Conservation (phyloP, 2,888 invertebrate genomes). For the Suillia variegata region DNA sequence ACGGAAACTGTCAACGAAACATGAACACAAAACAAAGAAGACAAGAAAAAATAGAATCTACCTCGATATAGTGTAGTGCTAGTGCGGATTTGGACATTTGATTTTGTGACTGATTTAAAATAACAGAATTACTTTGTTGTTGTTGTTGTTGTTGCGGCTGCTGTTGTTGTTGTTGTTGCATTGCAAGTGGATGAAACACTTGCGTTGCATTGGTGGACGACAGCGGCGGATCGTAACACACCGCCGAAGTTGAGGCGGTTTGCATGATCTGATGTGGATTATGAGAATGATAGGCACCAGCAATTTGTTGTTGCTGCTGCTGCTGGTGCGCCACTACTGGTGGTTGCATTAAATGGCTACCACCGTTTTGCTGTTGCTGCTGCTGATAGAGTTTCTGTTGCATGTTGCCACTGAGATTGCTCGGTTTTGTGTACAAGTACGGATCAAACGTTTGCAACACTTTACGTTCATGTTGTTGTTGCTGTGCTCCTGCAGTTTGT, state of each 20-base stretch:
- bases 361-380: conserved; percentile 28
- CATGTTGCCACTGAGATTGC: conserved; percentile 28
- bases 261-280: conserved; percentile 48
- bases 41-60: conserved; percentile 45
- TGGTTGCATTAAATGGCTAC: conserved; percentile 9
- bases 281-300: conserved; percentile 9
- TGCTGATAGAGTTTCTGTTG: conserved; percentile 30
- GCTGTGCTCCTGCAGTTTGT: conserved; percentile 33
- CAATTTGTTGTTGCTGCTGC: conserved; percentile 22
- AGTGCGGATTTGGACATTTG: conserved; percentile 58
- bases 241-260: conserved; percentile 33
- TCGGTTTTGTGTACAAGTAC: conserved; percentile 53
- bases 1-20: background rate
- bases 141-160: conserved; percentile 34
- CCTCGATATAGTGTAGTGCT: conserved; percentile 57
- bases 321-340: conserved; percentile 24
- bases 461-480: conserved; percentile 46
- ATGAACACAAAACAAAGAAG: conserved; percentile 4
- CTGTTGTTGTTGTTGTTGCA: conserved; percentile 34
- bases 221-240: conserved; percentile 36
- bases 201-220: background rate
- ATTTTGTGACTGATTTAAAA: conserved; percentile 53
- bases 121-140: conserved; percentile 54
- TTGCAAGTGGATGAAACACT: background rate
- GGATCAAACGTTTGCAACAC: conserved; percentile 56